Conservation (phyloP, 2,797 vertebrate species). For the Tokudaia tokunoshimensis region DNA sequence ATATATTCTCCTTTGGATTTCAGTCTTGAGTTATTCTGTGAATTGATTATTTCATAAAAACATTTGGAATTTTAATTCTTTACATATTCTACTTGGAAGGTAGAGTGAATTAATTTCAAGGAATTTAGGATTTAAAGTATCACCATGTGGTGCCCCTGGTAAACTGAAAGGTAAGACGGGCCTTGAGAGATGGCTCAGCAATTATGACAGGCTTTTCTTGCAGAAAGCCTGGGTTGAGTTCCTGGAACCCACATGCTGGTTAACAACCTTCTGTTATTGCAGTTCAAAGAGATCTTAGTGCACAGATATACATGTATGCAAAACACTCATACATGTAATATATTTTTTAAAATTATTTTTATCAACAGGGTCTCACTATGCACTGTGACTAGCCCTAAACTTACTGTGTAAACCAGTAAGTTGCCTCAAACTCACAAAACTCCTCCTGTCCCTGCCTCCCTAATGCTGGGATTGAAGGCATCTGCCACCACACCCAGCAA, state of each 20-base stretch:
- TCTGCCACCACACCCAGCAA: not conserved
- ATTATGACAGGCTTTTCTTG: not conserved
- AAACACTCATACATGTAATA: not conserved
- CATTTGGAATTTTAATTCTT: not conserved
- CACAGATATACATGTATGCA: not conserved
- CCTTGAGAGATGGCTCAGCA: not conserved
- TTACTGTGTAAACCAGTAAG: not conserved
- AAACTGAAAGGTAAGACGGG: not conserved
- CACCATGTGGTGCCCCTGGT: not conserved
- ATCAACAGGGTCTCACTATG: not conserved
- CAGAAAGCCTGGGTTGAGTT: not conserved
- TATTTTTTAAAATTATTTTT: not conserved
- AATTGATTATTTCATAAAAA: too few species aligned
- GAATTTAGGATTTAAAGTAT: not conserved
- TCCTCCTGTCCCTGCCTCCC: not conserved
- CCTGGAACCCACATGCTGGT: not conserved
- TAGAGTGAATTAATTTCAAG: too few species aligned
- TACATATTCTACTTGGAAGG: not conserved
- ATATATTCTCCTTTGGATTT: rapidly evolving
- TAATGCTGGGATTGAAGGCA: not conserved
- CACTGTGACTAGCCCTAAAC: not conserved
- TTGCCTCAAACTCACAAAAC: not conserved
- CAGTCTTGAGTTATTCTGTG: not conserved
- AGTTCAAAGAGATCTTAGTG: not conserved
- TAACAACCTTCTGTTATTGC: not conserved